Conservation (phyloP, 2,797 vertebrate species). For the Sciurus carolinensis region DNA sequence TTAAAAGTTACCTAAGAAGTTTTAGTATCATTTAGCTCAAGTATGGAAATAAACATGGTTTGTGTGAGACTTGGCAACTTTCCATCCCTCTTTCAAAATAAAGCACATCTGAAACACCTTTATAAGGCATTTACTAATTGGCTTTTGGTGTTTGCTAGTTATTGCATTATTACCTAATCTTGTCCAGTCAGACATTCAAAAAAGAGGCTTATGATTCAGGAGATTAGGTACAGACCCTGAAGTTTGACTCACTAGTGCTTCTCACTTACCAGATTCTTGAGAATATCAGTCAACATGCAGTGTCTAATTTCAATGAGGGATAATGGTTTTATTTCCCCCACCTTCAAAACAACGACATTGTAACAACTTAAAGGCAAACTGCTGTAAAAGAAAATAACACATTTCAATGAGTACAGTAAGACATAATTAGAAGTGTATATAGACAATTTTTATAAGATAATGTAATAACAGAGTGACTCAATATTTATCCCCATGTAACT, state of each 20-base stretch:
- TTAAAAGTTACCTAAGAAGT: constrained; percentile 68
- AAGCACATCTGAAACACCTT: constrained; percentile 53
- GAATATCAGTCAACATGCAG: background rate
- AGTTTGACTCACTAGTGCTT: background rate
- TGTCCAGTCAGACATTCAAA: constrained; percentile 50
- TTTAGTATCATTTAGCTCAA: constrained; percentile 57
- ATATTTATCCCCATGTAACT: constrained; percentile 21
- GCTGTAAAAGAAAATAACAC: background rate
- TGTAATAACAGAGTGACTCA: constrained; percentile 17
- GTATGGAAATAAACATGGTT: constrained; percentile 67
- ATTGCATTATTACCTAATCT: constrained; percentile 61
- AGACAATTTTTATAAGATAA: constrained; percentile 50
- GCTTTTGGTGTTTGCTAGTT: constrained; percentile 60
- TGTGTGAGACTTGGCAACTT: constrained; percentile 62
- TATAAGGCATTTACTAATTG: constrained; percentile 3
- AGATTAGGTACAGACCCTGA: constrained; percentile 41
- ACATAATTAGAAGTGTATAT: background rate
- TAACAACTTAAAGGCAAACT: constrained; percentile 53
- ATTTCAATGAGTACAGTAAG: background rate
- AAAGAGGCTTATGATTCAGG: constrained; percentile 41
- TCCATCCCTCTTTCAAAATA: constrained; percentile 59
- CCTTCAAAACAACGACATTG: constrained; percentile 8
- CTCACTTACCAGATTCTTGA: background rate
- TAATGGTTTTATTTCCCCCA: constrained; percentile 1
- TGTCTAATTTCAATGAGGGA: constrained; percentile 45